Evolutionary conservation across 64 coral and sea anemone genomes (phyloP), one percentile per base, ranked within the genome.

Genomic region (Actinia tenebrosa): DNA sequence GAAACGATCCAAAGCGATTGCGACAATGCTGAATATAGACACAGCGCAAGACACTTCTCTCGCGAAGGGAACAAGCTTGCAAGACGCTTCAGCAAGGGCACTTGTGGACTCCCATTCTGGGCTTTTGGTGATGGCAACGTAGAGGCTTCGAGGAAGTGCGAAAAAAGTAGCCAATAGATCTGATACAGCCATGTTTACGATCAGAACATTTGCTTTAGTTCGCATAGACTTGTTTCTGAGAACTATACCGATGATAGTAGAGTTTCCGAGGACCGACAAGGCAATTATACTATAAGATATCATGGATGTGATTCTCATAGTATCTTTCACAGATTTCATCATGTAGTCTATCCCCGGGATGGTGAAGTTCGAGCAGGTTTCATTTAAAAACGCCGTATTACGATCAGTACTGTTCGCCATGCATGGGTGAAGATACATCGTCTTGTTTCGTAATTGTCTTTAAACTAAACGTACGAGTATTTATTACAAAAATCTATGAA

Each of bases 191-290:
- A 91, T 80, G 37, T 85, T 91, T 4, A 85, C 82, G 1, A 91
- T 91, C 7, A 90, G 15, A 17, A 90, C 25, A 53, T 90, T 90
- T 7, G 84, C 89, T 7, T 60, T 91, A 55, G 89, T 91, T 79
- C 68, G 84, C 89, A 91, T 86, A 61, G 42, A 50, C 9, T 42
- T 50, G 44, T 85, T 62, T 59, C 30, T 86, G 26, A 85, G 60
- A 9, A 91, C 83, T 37, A 91, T 84, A 79, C 44, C 43, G 10
- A 86, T 69, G 2, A 91, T 77, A 45, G 64, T 22, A 8, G 83
- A 11, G 53, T 91, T 91, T 43, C 89, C 89, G 0, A 91, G n/a
- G 9, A 46, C 22, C 3, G 82, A 77, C 10, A 81, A 42, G 4
- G 42, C 2, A 5, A 81, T 19, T 81, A 50, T 81, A 17, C 16